Conservation (phyloP, 2,113 vertebrate species). For the Gymnorhina tibicen region DNA sequence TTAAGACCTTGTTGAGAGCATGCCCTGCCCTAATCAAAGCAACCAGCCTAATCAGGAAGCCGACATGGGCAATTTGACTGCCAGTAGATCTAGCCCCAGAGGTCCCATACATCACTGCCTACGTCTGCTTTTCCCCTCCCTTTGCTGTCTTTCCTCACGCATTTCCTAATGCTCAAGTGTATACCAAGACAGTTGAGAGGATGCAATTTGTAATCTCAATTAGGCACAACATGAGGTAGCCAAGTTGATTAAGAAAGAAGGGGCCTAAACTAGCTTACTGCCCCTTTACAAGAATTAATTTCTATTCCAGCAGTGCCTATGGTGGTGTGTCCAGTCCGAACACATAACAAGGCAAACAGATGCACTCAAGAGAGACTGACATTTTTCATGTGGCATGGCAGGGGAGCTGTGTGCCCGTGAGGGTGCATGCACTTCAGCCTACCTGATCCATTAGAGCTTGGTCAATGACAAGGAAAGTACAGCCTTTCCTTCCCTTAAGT, state of each 20-base stretch:
- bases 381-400: background rate
- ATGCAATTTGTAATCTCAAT: background rate
- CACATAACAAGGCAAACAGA: background rate
- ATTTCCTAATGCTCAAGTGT: background rate
- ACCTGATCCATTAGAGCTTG: slow-evolving; percentile 10
- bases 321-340: background rate
- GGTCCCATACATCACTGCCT: background rate
- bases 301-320: background rate
- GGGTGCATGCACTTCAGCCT: background rate
- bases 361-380: background rate
- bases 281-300: background rate
- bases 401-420: background rate
- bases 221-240: background rate
- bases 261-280: background rate
- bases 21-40: background rate
- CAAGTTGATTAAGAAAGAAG: background rate
- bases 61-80: background rate
- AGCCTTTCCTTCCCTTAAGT: slow-evolving; percentile 34
- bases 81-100: background rate
- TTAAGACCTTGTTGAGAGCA: background rate
- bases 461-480: slow-evolving; percentile 53
- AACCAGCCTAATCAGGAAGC: background rate
- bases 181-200: background rate
- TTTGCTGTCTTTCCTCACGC: background rate
- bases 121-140: background rate